Evolutionary conservation across 1,140 invertebrate species (phyloP), one percentile per base, ranked within the genome.

Genomic region (Drosophila ficusphila): DNA sequence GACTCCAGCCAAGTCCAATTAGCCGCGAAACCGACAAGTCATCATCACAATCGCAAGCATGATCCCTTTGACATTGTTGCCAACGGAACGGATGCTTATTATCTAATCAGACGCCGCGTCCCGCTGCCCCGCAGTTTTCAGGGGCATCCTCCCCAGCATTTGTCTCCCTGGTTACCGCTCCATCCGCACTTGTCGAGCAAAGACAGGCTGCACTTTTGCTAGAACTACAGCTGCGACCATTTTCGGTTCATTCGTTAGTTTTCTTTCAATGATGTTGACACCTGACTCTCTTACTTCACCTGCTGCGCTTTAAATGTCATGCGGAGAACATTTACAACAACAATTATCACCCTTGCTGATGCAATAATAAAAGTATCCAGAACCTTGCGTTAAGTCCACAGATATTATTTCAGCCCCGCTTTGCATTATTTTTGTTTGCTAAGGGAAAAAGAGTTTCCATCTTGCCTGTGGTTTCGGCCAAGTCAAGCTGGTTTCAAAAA

Each of bases 401-500:
- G 4, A 21, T 21, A 48, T 21, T 56, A 2, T 33, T 8, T 12
- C 14, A 23, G 29, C 8, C 23, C n/a, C 8, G 41, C 12, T 27
- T 18, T 33, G 4, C 9, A 12, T 19, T 12, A 33, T 33, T 33
- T 57, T 53, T 52, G 27, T 34, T 52, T 29, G 33, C 27, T 18
- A 1, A 8, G 8, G 0, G 21, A 14, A 14, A 56, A 25, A 44
- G 18, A 25, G 52, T 44, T 64, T 64, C 21, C 60, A 64, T 64
- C 53, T 64, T 64, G 60, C 16, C 38, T 64, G 60, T 27, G 60
- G 53, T 34, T 25, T 33, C 34, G 60, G 14, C 21, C 33, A 44
- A 58, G 27, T 16, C 38, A 33, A 62, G 29, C 39, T 38, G 57
- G 36, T 29, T 27, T 12, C 52, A 12, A 53, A 12, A 53, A 44